Evolutionary conservation across 1,140 invertebrate species (phyloP).

Genomic region (Cherax quadricarinatus): DNA sequence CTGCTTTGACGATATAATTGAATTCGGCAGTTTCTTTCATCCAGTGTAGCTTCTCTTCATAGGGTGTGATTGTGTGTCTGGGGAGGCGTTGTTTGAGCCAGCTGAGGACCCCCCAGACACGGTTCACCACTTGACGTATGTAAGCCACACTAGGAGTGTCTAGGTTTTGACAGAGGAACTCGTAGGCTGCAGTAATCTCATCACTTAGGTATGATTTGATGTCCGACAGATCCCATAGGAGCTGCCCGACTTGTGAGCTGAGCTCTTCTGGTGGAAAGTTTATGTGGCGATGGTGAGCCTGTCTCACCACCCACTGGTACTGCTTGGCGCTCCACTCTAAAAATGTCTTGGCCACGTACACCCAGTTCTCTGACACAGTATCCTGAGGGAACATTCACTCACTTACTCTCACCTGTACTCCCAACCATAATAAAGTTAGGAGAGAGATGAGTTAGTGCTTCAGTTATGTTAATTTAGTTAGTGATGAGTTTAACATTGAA

Average conservation of each 20-base stretch:
- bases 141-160: not conserved
- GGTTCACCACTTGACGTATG: not conserved
- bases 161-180: not conserved
- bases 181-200: not conserved
- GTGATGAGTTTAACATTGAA: too few relatives aligned
- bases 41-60: not conserved
- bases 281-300: not conserved
- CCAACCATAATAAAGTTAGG: too few relatives aligned
- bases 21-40: not conserved
- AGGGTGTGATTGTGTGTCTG: not conserved
- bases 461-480: too few relatives aligned
- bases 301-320: slow-evolving; percentile 8
- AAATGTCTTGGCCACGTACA: not conserved
- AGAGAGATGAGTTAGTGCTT: too few relatives aligned
- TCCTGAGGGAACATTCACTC: not conserved
- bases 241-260: not conserved
- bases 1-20: not conserved
- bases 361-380: not conserved
- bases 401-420: too few relatives aligned
- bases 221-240: not conserved
- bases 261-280: slow-evolving; percentile 18
- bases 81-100: not conserved
- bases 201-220: slow-evolving; percentile 11
- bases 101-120: not conserved
- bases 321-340: not conserved